A percentile compares a stretch with the other conserved stretches of the same genome.
phyloP scores from a whole-genome alignment of 1,140 invertebrate species.

The Pogonomyrmex californicus region DNA sequence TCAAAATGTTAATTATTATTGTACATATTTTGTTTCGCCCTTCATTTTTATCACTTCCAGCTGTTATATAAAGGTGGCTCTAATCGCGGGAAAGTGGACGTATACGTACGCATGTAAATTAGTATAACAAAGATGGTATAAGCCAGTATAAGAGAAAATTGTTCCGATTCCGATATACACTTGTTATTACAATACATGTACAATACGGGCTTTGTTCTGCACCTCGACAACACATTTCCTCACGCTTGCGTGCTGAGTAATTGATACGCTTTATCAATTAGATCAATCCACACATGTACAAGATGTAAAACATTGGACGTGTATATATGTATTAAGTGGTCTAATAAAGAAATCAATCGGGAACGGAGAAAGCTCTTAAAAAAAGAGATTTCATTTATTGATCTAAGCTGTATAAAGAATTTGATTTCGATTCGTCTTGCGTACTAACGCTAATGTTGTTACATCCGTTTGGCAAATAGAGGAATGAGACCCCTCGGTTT shows the following conservation, averaged over 20 bases:
- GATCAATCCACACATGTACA: not conserved
- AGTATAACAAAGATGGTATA: slow-evolving; percentile 24
- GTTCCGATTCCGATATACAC: slow-evolving; percentile 5
- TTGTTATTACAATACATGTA: not conserved
- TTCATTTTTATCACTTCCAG: slow-evolving; percentile 17
- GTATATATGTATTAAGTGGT: slow-evolving; percentile 48
- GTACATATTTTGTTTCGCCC: slow-evolving; percentile 27
- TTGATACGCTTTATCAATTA: slow-evolving; percentile 32
- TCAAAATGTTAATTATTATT: slow-evolving; percentile 14
- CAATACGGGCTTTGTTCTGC: slow-evolving; percentile 18
- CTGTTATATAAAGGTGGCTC: slow-evolving; percentile 23
- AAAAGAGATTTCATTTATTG: slow-evolving; percentile 68
- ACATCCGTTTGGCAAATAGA: slow-evolving; percentile 59
- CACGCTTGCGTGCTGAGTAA: not conserved
- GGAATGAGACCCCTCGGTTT: slow-evolving; percentile 46
- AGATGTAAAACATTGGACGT: slow-evolving; percentile 47
- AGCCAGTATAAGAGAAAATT: not conserved
- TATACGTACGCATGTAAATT: slow-evolving; percentile 35
- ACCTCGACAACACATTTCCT: slow-evolving; percentile 29
- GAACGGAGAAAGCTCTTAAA: slow-evolving; percentile 47
- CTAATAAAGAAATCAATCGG: slow-evolving; percentile 46
- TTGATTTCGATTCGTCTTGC: slow-evolving; percentile 57
- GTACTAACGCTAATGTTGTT: slow-evolving; percentile 65
- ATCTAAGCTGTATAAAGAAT: slow-evolving; percentile 67
- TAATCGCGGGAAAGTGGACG: slow-evolving; percentile 26